Percentiles rank a stretch among this genome's conserved stretches.
Evolutionary conservation across 2,113 vertebrate species (phyloP).

Genomic region (Ia io): DNA sequence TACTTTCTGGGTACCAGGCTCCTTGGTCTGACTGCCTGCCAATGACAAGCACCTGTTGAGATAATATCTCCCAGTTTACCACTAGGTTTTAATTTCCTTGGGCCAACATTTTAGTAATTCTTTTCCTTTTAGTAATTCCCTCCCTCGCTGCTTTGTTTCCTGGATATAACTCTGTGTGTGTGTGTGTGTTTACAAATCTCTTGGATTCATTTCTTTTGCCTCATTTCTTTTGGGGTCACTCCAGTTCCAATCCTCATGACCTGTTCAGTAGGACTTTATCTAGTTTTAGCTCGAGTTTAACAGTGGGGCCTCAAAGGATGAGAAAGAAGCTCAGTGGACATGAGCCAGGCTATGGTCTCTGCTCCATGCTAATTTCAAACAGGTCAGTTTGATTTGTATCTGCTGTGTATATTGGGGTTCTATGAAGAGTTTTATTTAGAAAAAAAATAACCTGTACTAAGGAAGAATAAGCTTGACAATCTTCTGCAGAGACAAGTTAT

Average conservation of each 20-base stretch:
- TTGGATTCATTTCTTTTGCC: not conserved
- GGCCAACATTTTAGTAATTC: constrained; percentile 32
- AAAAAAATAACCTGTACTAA: not conserved
- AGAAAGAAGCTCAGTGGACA: not conserved
- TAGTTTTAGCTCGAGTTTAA: constrained; percentile 9
- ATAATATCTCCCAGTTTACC: constrained; percentile 24
- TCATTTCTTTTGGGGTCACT: constrained; percentile 35
- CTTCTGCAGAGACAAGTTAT: not conserved
- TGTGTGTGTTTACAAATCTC: no score
- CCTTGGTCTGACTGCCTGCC: not conserved
- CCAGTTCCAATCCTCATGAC: not conserved
- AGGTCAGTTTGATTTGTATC: not conserved
- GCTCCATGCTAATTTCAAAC: not conserved
- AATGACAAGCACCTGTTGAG: constrained; percentile 12
- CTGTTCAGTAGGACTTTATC: not conserved
- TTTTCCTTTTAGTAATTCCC: constrained; percentile 5
- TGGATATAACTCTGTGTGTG: not conserved
- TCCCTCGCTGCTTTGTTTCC: not conserved
- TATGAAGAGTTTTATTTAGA: constrained; percentile 21
- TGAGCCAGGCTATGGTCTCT: not conserved
- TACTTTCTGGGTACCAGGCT: not conserved
- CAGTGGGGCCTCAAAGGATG: not conserved
- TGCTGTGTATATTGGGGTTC: not conserved
- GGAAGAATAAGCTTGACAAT: constrained; percentile 26
- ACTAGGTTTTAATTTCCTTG: constrained; percentile 32